Evolutionary conservation across 2,113 vertebrate genomes (phyloP), one percentile per base, ranked within the genome.

Genomic region (Callospermophilus lateralis): DNA sequence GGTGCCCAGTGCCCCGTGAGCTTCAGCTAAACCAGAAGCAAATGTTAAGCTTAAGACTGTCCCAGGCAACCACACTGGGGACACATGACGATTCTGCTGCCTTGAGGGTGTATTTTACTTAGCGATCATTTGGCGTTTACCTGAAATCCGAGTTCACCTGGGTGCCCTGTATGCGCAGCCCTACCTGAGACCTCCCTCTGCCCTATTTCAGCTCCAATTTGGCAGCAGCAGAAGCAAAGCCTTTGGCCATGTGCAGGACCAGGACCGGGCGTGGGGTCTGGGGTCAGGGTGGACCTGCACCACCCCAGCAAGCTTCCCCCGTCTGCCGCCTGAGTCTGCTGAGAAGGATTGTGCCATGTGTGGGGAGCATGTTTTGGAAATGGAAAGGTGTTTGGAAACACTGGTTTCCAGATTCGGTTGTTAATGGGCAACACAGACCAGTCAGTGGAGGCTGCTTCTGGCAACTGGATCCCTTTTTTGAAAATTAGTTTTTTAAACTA

Each of bases 371-470:
- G 68, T 87, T 96, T 90, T 79, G 89, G 70, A 95, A 93, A 78
- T 19, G 55, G 34, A 87, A 70, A 90, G 55, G 37, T 94, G 55
- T 92, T 97, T 90, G 76, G 85, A 96, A 96, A 93, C 89, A 87
- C 28, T 0, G 34, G 70, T 51, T 34, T 72, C 84, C 19, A 22
- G 63, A 70, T 37, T 79, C 65, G 3, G 1, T 84, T 34, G 80
- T 89, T 83, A 73, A 83, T 76, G 92, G 84, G 5, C 53, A 92
- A 84, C 61, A 26, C 53, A 92, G 53, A 30, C 76, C 63, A 7
- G 87, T 26, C 28, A 0, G 19, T 34, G 48, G 84, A 74, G 51
- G 34, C 45, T 78, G 20, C 51, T 94, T 93, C 42, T 86, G 92
- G 74, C 61, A 51, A 45, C 70, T 3, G 39, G 42, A 4, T 61